Percentiles rank a stretch among this genome's conserved stretches.
Evolutionary conservation across 2,797 vertebrate species (phyloP).

Genomic region (Sebastes diploproa): DNA sequence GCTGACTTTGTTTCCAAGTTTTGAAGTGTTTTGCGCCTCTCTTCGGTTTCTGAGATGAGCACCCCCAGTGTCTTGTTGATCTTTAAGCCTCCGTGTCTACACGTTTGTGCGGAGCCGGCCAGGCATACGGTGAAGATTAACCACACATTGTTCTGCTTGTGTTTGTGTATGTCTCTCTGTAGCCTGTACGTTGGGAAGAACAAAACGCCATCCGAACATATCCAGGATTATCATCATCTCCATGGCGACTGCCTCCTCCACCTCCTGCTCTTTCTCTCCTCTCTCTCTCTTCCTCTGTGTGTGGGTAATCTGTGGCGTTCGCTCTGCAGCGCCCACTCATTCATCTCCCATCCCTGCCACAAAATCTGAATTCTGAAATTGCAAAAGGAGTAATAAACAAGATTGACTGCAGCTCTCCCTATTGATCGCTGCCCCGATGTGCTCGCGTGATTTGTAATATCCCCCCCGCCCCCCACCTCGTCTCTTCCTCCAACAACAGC

Average conservation of each 20-base stretch:
- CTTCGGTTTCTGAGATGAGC: background rate
- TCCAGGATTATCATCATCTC: constrained; percentile 74
- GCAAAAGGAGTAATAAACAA: constrained; percentile 77
- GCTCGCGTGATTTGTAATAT: constrained; percentile 73
- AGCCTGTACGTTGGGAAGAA: constrained; percentile 40
- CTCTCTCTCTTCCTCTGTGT: constrained; percentile 22
- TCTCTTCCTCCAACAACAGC: constrained; percentile 32
- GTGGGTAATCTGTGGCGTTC: constrained; percentile 63
- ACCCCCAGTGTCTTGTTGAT: constrained; percentile 24
- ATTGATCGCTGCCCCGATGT: constrained; percentile 71
- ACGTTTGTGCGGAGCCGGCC: constrained; percentile 52
- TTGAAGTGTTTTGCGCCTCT: background rate
- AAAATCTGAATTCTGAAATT: constrained; percentile 78
- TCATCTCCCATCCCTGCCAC: constrained; percentile 61
- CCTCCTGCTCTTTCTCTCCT: constrained; percentile 38
- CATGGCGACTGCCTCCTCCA: constrained; percentile 71
- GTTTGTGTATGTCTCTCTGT: constrained; percentile 45
- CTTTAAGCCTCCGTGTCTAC: constrained; percentile 34
- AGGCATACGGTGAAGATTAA: constrained; percentile 64
- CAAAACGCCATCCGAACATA: constrained; percentile 64
- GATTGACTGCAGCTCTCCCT: constrained; percentile 69
- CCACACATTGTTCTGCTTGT: constrained; percentile 59
- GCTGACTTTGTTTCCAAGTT: constrained; percentile 1
- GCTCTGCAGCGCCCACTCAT: constrained; percentile 56
- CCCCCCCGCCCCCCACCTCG: background rate